Base-by-base conservation (phyloP, 2,888 invertebrate species). In the Cosmia pyralina region DNA sequence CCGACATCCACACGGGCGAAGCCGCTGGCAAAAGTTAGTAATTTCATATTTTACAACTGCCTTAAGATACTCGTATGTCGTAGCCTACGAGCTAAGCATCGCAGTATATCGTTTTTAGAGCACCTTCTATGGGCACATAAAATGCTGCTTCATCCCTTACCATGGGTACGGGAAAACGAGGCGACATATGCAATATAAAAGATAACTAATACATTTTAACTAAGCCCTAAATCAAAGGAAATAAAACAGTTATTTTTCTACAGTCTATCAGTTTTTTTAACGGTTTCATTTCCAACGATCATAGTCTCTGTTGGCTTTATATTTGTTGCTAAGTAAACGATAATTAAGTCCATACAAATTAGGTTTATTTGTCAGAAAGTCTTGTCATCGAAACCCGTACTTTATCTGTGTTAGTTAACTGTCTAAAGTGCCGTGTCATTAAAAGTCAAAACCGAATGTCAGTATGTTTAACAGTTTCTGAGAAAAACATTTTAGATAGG, bases 311-410 rank as follows among this genome's bases (percentile, higher is more conserved):
- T 69, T 57, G 34, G 7, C 4, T 19, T n/a, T 19, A 52, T 41
- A 44, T 59, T 59, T 48, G 15, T 81, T 66, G 38, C 6, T 46
- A 17, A 48, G 55, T 48, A 59, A 68, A 63, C 34, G 59, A 13
- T 50, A 48, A 60, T 79, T 48, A 82, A 58, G 69, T 44, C 17
- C 55, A 55, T 22, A 28, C 34, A 57, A 52, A 53, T 48, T 41
- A 46, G 1, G 38, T 59, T 19, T 81, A 57, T 69, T 69, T 52
- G 34, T 38, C 4, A 3, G 7, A 52, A n/a, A 58, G 22, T 41
- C 53, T 64, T 73, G 59, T 50, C 59, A 53, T 13, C 34, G 50
- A 52, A 81, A 60, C 63, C 48, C 15, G 44, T 68, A 64, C 48
- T 6, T 65, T 22, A 60, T 41, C 62, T 41, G 4, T 74, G 46